phyloP scores from a whole-genome alignment of 2,888 invertebrate genomes.

The Polyommatus icarus region DNA sequence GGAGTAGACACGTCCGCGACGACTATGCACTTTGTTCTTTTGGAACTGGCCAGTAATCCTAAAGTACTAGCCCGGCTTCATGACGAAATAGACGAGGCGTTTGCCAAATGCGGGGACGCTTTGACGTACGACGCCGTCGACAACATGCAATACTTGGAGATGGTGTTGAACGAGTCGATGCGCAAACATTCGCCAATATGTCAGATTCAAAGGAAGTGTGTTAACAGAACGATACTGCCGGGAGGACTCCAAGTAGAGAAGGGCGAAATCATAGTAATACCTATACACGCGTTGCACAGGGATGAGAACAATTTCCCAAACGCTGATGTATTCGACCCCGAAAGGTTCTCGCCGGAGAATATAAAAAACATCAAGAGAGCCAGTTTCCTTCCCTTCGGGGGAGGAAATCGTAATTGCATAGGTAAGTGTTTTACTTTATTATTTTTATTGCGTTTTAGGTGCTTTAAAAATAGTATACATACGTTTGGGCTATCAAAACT shows the following conservation, averaged over 20 bases:
- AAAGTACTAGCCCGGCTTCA: conserved; percentile 53
- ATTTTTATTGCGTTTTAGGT: background rate
- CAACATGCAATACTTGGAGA: conserved; percentile 58
- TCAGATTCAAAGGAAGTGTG: conserved; percentile 55
- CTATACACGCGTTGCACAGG: conserved; percentile 45
- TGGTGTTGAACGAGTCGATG: conserved; percentile 63
- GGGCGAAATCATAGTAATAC: conserved; percentile 44
- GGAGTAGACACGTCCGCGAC: conserved; percentile 66
- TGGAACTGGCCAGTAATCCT: conserved; percentile 56
- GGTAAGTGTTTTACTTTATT: conserved; percentile 54
- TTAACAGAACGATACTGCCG: conserved; percentile 52
- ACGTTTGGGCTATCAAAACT: too few relatives aligned
- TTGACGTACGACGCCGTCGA: conserved; percentile 54
- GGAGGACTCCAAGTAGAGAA: conserved; percentile 49
- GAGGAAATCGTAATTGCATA: conserved; percentile 73
- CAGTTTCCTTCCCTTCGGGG: conserved; percentile 72
- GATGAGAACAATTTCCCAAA: conserved; percentile 58
- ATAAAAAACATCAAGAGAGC: conserved; percentile 50
- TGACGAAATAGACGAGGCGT: conserved; percentile 53
- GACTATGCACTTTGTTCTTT: conserved; percentile 53
- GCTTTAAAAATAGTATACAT: too few relatives aligned
- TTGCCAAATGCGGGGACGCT: conserved; percentile 49
- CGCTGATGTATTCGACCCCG: conserved; percentile 48
- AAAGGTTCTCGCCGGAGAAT: conserved; percentile 47
- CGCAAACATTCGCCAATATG: conserved; percentile 67